Evolutionary conservation across 1,140 invertebrate genomes (phyloP).

Genomic region (Aleiodes sp.): DNA sequence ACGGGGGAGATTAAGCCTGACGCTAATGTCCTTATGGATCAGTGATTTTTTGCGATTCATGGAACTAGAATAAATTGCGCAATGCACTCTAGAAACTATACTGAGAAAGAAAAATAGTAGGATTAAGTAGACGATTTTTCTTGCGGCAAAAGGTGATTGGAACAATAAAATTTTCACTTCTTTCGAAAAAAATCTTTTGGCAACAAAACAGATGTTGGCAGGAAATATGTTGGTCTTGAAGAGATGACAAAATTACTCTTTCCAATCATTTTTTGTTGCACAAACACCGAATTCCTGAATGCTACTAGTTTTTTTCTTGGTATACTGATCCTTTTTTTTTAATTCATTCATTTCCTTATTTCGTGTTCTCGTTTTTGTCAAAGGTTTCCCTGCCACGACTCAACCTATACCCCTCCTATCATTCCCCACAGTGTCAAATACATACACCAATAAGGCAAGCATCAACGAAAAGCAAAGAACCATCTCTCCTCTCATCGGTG

Average conservation of each 20-base stretch:
- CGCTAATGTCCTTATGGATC: conserved; percentile 14
- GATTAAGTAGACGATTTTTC: too few relatives aligned
- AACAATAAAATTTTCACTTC: too few relatives aligned
- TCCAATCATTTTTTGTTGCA: too few relatives aligned
- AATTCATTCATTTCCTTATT: too few relatives aligned
- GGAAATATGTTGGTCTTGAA: neutral
- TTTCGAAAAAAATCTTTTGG: too few relatives aligned
- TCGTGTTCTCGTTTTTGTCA: neutral
- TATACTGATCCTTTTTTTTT: too few relatives aligned
- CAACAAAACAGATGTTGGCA: neutral
- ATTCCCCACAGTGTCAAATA: neutral
- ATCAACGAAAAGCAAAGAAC: conserved; percentile 15
- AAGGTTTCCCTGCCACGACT: neutral
- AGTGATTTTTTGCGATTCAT: conserved; percentile 6
- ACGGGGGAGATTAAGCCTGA: conserved; percentile 13
- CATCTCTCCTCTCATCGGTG: conserved; percentile 19
- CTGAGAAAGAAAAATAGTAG: too few relatives aligned
- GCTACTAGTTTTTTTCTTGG: too few relatives aligned
- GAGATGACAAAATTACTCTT: too few relatives aligned
- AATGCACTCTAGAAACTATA: neutral
- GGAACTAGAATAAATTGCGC: neutral
- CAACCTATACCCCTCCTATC: neutral
- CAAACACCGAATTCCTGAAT: too few relatives aligned
- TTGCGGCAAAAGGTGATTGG: too few relatives aligned
- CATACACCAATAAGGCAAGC: conserved; percentile 9